These are phyloP conservation scores for Masticophis lateralis DNA, from an alignment of 2,797 vertebrate species.

Conservation along the genomic window DNA sequence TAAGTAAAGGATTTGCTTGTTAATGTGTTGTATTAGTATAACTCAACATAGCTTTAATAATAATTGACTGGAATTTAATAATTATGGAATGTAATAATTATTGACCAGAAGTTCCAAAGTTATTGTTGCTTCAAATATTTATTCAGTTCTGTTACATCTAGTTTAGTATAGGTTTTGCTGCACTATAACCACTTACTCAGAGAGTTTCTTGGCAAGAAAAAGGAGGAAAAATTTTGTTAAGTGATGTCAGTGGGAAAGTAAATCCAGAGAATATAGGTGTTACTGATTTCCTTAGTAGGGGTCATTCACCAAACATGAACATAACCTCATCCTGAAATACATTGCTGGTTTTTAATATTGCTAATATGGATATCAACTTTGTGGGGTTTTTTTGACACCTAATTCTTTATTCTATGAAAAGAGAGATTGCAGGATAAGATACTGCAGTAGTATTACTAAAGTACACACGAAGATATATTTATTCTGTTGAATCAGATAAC, in stretches of 20 bases:
- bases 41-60: not conserved
- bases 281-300: not conserved
- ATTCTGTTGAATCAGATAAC: not conserved
- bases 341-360: not conserved
- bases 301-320: not conserved
- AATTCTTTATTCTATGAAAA: not conserved
- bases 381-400: not conserved
- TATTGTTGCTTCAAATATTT: not conserved
- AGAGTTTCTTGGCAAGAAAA: not conserved
- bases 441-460: no score
- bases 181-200: not conserved
- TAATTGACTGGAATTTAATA: not conserved
- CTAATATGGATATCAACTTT: not conserved
- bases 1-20: not conserved
- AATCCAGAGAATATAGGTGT: not conserved
- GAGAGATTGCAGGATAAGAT: not conserved
- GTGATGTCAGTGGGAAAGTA: not conserved
- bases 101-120: no score
- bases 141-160: not conserved
- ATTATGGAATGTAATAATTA: not conserved
- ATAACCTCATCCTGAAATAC: not conserved
- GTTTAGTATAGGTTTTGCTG: not conserved
- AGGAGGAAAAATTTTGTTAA: not conserved
- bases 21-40: not conserved
- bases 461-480: no score